A percentile compares a stretch with the other conserved stretches of the same genome.
phyloP scores from a whole-genome alignment of 2,113 vertebrate genomes.

The Myotis yumanensis region DNA sequence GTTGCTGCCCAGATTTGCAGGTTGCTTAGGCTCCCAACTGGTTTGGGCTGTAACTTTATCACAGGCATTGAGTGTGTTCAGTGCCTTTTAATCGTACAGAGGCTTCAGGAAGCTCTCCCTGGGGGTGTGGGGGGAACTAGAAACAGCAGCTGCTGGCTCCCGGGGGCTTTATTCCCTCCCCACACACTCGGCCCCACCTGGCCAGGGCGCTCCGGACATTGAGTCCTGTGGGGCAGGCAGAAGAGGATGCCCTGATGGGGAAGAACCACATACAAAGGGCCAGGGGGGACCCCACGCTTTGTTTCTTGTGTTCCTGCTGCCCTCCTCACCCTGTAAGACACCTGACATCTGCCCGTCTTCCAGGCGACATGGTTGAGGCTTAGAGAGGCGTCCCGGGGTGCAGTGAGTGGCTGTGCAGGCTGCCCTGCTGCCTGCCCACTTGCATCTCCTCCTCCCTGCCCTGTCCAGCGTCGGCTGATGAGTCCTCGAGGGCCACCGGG shows the following conservation, averaged over 20 bases:
- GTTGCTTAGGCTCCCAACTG: not conserved
- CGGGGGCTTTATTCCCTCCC: not conserved
- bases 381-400: no score
- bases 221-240: not conserved
- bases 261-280: not conserved
- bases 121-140: not conserved
- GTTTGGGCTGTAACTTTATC: slow-evolving; percentile 57
- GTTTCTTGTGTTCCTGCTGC: accelerated
- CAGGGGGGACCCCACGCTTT: not conserved
- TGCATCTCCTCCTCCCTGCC: not conserved
- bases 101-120: slow-evolving; percentile 28
- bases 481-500: not conserved
- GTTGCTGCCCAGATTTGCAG: not conserved
- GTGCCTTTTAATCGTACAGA: slow-evolving; percentile 34
- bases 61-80: not conserved
- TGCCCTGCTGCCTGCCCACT: not conserved
- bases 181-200: accelerated
- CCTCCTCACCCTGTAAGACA: accelerated
- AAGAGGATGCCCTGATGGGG: not conserved
- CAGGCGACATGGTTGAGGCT: not conserved
- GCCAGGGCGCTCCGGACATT: not conserved
- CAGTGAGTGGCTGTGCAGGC: not conserved
- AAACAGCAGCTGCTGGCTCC: not conserved
- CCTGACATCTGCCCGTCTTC: not conserved
- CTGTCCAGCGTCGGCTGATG: not conserved